Evolutionary conservation across 2,888 invertebrate genomes (phyloP), one percentile per base, ranked within the genome.

Genomic region (Lasius platythorax): DNA sequence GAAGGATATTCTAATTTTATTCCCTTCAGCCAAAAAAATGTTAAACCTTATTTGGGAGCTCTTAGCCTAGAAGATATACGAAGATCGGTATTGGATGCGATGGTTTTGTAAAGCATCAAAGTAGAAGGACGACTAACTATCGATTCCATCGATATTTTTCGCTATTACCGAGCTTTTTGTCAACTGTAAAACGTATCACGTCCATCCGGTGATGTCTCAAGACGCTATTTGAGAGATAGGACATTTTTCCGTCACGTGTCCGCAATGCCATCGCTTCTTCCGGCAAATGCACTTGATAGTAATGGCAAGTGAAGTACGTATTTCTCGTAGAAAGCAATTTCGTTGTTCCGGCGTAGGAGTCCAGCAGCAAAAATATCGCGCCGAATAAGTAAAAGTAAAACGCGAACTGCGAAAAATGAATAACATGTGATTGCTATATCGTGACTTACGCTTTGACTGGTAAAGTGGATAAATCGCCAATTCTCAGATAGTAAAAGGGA

Each of bases 261-360:
- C 64, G 37, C 23, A 75, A 46, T 43, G 84, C 84, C 30, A 88
- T 86, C 30, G 91, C 90, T 23, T 83, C 72, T 61, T 18, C 72
- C 3, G 91, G 91, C 15, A 88, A 63, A 78, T 91, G 88, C 8
- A 87, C 76, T 76, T 91, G 91, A 66, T 86, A 81, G 30, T 85
- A 85, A 50, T 61, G 78, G 28, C 81, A 89, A 61, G 72, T 12
- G 4, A 12, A 0, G 3, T 33, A 64, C 63, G 58, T 64, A 15
- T 79, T 70, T 37, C 76, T 74, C 70, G 15, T 53, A 15, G 11
- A 9, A 30, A 18, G 30, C 8, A 30, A 58, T 43, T 67, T 83
- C 37, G 30, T 58, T 63, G 75, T 67, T 46, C 23, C 56, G n/a
- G 30, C 30, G 6, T 70, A 82, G 15, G 89, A 84, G 9, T 90